Base-by-base conservation (phyloP, 2,888 invertebrate species). In the Lacanobia oleracea region DNA sequence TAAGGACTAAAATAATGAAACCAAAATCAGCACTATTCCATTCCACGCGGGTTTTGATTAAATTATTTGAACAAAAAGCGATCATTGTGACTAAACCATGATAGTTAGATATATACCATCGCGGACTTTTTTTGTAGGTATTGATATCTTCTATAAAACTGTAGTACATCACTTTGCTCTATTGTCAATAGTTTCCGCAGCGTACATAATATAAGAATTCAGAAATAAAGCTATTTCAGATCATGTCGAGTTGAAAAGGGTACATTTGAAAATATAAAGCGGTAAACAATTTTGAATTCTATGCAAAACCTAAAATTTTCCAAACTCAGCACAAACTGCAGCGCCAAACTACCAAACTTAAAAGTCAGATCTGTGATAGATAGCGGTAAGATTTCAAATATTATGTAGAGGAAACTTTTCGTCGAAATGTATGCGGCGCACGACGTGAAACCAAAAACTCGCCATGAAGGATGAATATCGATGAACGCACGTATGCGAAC, bases 381-480 rank as follows among this genome's bases (percentile, higher is more conserved):
- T 76, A 45, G 79, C 50, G n/a, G 60, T 53, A 56, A 73, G 59
- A 79, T 65, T 65, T 65, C 54, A 54, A 66, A 79, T 76, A 79
- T 79, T 61, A 79, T 61, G 54, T 56, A 59, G 75, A 79, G 16
- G 45, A 72, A 76, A 74, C n/a, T 79, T 73, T 64, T 16, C 8
- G 23, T 54, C 33, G 16, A 50, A 75, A 65, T 79, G 21, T 76
- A 76, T 76, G 79, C 75, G 48, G 75, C 16, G 14, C 75, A 76
- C 79, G 65, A 14, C 65, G 59, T 65, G 54, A 51, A 66, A 74
- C 80, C 80, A 79, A 76, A 76, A 76, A 79, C 80, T 76, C 53
- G 60, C 60, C 80, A 48, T 74, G 61, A 61, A 76, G 80, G 65
- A 66, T 76, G 76, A 76, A 76, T 76, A 76, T 76, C 75, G 79